Evolutionary conservation across 1,140 invertebrate genomes (phyloP).

Genomic region (Andricus grossulariae): DNA sequence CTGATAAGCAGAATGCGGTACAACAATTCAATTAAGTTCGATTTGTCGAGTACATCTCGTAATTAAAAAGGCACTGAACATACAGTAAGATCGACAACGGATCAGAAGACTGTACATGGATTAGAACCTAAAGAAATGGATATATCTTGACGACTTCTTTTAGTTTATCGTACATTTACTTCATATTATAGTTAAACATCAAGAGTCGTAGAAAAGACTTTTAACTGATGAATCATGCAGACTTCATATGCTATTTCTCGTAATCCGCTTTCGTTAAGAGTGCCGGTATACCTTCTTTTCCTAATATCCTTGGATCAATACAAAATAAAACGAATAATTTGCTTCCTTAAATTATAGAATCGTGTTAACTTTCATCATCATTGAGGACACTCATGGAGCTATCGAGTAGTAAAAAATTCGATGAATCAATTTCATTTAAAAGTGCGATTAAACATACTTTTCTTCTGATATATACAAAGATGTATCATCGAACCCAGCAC

Average conservation of each 20-base stretch:
- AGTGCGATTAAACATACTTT: slow-evolving; percentile 18
- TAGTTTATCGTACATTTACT: slow-evolving; percentile 9
- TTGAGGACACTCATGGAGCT: slow-evolving; percentile 10
- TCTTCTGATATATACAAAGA: slow-evolving; percentile 5
- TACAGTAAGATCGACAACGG: slow-evolving; percentile 47
- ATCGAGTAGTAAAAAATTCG: slow-evolving; percentile 15
- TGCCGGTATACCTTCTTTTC: neutral
- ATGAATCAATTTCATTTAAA: slow-evolving; percentile 10
- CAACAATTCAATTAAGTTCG: slow-evolving; percentile 24
- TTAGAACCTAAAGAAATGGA: slow-evolving; percentile 27
- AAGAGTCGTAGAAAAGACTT: slow-evolving; percentile 22
- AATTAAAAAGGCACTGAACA: slow-evolving; percentile 60
- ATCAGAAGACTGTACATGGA: slow-evolving; percentile 37
- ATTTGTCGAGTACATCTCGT: slow-evolving; percentile 41
- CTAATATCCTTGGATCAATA: neutral
- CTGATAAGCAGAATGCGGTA: slow-evolving; percentile 16
- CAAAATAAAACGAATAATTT: neutral
- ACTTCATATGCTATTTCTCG: neutral
- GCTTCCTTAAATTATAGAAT: slow-evolving; percentile 11
- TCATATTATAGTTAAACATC: slow-evolving; percentile 25
- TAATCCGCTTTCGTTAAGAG: slow-evolving; percentile 27
- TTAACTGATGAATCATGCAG: slow-evolving; percentile 16
- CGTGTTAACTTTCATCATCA: slow-evolving; percentile 11
- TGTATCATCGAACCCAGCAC: neutral
- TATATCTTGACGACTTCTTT: slow-evolving; percentile 10